Percentiles rank a stretch among this genome's conserved stretches.
Conservation (phyloP, 2,113 vertebrate genomes). For the Hiodon alosoides region DNA sequence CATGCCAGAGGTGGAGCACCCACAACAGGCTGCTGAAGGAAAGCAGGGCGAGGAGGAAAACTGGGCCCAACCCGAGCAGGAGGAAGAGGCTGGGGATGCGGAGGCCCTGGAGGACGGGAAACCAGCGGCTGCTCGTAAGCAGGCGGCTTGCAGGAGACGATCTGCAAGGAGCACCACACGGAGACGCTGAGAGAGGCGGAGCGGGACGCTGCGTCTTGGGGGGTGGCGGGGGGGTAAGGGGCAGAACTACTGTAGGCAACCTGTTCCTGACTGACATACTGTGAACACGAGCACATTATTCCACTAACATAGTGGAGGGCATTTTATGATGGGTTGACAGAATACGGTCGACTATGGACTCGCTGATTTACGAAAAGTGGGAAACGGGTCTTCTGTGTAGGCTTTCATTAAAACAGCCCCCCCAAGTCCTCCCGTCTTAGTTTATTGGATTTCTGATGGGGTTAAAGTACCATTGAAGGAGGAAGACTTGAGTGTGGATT, state of each 20-base stretch:
- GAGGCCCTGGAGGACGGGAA: not conserved
- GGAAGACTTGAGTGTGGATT: not conserved
- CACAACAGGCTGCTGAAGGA: too few relatives aligned
- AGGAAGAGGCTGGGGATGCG: not conserved
- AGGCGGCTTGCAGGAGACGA: slow-evolving; percentile 13
- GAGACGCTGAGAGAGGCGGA: not conserved
- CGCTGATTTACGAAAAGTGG: not conserved
- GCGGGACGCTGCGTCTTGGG: not conserved
- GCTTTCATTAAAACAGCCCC: too few relatives aligned
- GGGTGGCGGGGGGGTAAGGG: too few relatives aligned
- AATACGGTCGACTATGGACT: not conserved
- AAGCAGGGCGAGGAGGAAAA: not conserved
- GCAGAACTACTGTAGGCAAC: too few relatives aligned
- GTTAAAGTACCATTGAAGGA: not conserved
- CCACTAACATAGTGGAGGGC: slow-evolving; percentile 4
- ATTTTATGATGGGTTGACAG: slow-evolving; percentile 5
- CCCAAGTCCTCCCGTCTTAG: not conserved
- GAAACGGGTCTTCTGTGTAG: not conserved
- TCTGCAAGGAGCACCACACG: slow-evolving; percentile 2
- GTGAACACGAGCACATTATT: not conserved
- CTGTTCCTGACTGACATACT: too few relatives aligned
- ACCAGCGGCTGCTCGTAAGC: not conserved
- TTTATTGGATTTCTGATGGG: not conserved
- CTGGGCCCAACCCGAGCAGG: too few relatives aligned
- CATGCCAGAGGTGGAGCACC: too few relatives aligned